Evolutionary conservation across 2,113 vertebrate species (phyloP).

Genomic region (Nettapus auritus): DNA sequence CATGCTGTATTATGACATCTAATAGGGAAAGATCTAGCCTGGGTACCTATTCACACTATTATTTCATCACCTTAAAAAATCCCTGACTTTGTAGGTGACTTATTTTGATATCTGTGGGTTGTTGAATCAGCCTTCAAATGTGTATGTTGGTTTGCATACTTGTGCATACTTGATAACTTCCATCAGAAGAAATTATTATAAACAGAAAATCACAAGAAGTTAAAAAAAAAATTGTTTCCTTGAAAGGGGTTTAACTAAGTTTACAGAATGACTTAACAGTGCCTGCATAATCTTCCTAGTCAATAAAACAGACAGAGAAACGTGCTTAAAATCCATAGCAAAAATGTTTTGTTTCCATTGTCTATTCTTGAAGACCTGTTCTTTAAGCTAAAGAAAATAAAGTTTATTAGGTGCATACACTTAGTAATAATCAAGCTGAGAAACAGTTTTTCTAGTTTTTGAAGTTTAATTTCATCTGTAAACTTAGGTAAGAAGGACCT

Average conservation of each 20-base stretch:
- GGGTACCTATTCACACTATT: not conserved
- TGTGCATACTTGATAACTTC: not conserved
- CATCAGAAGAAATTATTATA: not conserved
- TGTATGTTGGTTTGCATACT: not conserved
- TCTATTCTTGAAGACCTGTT: not conserved
- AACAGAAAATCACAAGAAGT: not conserved
- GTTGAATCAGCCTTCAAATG: not conserved
- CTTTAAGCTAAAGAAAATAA: not conserved
- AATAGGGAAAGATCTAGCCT: not conserved
- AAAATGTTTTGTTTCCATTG: not conserved
- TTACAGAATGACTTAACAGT: not conserved
- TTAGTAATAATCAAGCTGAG: not conserved
- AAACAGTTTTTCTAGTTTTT: not conserved
- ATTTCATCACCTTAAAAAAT: not conserved
- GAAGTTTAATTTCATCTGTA: not conserved
- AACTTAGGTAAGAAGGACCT: not conserved
- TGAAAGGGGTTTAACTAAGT: not conserved
- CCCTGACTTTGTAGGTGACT: not conserved
- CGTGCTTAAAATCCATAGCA: not conserved
- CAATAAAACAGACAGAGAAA: slow-evolving; percentile 7
- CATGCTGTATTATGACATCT: not conserved
- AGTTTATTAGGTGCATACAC: not conserved
- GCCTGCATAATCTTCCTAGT: not conserved
- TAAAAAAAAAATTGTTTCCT: not conserved
- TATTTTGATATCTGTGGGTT: not conserved